Evolutionary conservation across 2,113 vertebrate species (phyloP).

Genomic region (Lamprotornis superbus): DNA sequence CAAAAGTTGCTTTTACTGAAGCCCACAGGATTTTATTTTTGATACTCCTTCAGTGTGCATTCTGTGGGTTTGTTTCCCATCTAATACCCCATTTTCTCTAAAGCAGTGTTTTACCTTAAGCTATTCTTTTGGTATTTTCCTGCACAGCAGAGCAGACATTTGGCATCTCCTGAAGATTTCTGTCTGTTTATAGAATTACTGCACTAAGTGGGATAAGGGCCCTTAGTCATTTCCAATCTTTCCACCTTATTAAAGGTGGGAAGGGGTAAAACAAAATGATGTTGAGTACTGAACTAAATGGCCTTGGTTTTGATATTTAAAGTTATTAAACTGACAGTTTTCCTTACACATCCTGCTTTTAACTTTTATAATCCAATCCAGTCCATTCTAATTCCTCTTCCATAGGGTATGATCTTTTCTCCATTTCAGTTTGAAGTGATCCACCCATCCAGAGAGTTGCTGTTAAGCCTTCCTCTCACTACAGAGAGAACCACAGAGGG

Average conservation of each 20-base stretch:
- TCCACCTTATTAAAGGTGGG: not conserved
- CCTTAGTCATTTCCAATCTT: not conserved
- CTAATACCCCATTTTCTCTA: not conserved
- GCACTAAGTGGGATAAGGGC: not conserved
- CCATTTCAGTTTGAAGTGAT: slow-evolving; percentile 42
- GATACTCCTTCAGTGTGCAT: not conserved
- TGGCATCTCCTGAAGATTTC: slow-evolving; percentile 5
- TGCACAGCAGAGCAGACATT: slow-evolving; percentile 61
- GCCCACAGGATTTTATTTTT: not conserved
- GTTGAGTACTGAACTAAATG: not conserved
- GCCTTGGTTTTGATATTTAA: not conserved
- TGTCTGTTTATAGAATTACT: not conserved
- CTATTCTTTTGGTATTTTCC: not conserved
- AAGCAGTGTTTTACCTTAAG: not conserved
- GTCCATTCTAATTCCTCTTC: slow-evolving; percentile 47
- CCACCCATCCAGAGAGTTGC: not conserved
- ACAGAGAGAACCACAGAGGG: slow-evolving; percentile 5
- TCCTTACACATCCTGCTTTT: slow-evolving; percentile 11
- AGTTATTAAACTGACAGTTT: slow-evolving; percentile 45
- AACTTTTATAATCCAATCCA: slow-evolving; percentile 24
- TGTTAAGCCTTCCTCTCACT: slow-evolving; percentile 9
- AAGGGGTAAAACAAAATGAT: not conserved
- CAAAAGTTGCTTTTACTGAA: not conserved
- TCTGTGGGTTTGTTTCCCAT: not conserved
- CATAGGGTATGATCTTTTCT: slow-evolving; percentile 63